Evolutionary conservation across 2,888 invertebrate genomes (phyloP), one percentile per base, ranked within the genome.

Genomic region (Harpalus rufipes): DNA sequence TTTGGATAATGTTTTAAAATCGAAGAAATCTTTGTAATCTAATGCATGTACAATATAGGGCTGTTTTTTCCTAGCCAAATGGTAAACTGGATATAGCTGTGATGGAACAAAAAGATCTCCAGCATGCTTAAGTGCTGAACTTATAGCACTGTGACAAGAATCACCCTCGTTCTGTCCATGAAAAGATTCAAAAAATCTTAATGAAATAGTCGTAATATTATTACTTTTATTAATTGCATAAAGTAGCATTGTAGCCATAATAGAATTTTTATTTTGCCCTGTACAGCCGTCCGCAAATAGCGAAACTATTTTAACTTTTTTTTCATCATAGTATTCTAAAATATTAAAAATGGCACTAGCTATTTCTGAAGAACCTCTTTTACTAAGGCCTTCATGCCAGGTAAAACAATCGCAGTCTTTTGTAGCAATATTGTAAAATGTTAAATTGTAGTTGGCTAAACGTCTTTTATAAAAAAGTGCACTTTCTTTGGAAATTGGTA

Each of bases 381-480:
- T 85, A 81, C 85, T 86, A 10, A 61, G 41, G 21, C 56, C 68
- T 72, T 86, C 86, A 81, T 85, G 14, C 86, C 86, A 86, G 10
- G 65, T 59, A 85, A 85, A 86, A 65, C 85, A 86, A 44, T 76
- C n/a, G 59, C 86, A 86, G 58, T 85, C 65, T 80, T 86, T 82
- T 16, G 16, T 51, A 56, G 44, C 5, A 32, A 84, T 84, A 59
- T 84, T 44, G 58, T 76, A 84, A 84, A 56, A 79, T 14, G 59
- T 81, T 16, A 86, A 86, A 83, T 86, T 86, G 81, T 41, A 86
- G 14, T 44, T 21, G 44, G 82, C 58, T 80, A 86, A 81, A 14
- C 85, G 81, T 21, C 81, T 81, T 85, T 85, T 86, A 81, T 86
- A 86, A 84, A 86, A 86, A 56, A 86, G 58, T 21, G 86, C 85